Conservation (phyloP, 2,888 invertebrate species). For the Pseudococcus viburni region DNA sequence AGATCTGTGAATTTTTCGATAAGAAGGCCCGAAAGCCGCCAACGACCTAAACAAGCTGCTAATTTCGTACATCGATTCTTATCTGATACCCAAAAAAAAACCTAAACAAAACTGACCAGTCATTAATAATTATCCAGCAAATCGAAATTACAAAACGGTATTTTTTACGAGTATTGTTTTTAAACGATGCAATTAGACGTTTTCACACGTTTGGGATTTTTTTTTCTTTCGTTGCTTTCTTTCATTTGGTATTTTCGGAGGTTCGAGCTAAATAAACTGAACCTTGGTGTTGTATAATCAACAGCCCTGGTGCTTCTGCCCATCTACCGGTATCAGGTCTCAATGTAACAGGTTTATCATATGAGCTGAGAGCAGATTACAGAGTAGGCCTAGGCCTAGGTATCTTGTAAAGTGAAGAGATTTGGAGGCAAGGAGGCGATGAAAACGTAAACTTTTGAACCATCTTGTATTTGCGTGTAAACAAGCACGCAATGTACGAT, state of each 20-base stretch:
- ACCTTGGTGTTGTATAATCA: conserved; percentile 38
- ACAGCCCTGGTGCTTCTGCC: neutral
- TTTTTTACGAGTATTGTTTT: conserved; percentile 36
- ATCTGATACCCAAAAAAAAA: neutral
- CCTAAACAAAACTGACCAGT: neutral
- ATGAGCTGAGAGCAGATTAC: no score
- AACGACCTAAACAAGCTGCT: neutral
- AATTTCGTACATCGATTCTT: conserved; percentile 38
- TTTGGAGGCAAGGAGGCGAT: neutral
- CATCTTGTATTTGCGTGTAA: conserved; percentile 11
- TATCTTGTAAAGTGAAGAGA: neutral
- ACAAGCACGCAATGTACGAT: neutral
- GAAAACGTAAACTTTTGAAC: neutral
- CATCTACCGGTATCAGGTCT: no score
- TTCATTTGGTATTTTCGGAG: neutral
- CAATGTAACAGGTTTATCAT: no score
- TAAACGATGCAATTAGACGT: conserved; percentile 51
- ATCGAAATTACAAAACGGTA: conserved; percentile 50
- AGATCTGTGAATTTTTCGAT: conserved; percentile 11
- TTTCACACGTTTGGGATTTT: conserved; percentile 7
- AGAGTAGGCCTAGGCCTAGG: neutral
- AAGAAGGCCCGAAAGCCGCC: neutral
- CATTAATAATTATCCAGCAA: neutral
- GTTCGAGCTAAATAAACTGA: neutral
- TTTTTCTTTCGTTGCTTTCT: neutral